Base-by-base conservation (phyloP, 2,113 vertebrate genomes). In the Spheniscus mendiculus region DNA sequence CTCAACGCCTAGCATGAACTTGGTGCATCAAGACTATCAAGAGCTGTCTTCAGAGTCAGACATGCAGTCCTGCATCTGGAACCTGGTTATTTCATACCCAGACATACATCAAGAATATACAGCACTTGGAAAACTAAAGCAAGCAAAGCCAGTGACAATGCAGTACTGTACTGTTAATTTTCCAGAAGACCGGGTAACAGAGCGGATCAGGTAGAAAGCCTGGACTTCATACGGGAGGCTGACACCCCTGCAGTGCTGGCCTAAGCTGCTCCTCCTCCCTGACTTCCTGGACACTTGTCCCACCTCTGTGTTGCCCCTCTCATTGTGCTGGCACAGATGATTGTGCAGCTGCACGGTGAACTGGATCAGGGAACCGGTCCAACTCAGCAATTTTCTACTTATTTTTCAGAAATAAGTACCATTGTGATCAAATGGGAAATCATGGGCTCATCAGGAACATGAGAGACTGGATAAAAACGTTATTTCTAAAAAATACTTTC, bases 71-170 rank as follows among this genome's bases (percentile, higher is more conserved):
- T 38, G 67, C 27, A 10, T 5, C 42, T 45, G 66, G 61, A 36
- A 34, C 10, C 61, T 5, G 55, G 2, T 19, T 19, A 34, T 21
- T 47, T 44, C 78, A 13, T 2, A 44, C 16, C n/a, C 34, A 8
- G 14, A 3, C 12, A 4, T 3, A 21, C 55, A 6, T 4, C n/a
- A 3, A 2, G 11, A 56, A 19, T 0, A 11, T 0, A 10, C 44
- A 27, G 65, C 27, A 7, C 70, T 25, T 45, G n/a, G 34, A n/a
- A 45, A 52, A n/a, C 9, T 1, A 11, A 1, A 5, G 56, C 27
- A 29, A 66, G 13, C 10, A 15, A 36, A 61, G 59, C 7, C 10
- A 32, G 49, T 14, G 30, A 8, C 4, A 23, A 10, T 1, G 10
- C 6, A 6, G 25, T 5, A 4, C 27, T 6, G 23, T 5, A 14